A percentile compares a stretch with the other conserved stretches of the same genome.
These are phyloP conservation scores for Drosophila colorata DNA, from an alignment of 2,888 invertebrate species.

Conservation along the genomic window DNA sequence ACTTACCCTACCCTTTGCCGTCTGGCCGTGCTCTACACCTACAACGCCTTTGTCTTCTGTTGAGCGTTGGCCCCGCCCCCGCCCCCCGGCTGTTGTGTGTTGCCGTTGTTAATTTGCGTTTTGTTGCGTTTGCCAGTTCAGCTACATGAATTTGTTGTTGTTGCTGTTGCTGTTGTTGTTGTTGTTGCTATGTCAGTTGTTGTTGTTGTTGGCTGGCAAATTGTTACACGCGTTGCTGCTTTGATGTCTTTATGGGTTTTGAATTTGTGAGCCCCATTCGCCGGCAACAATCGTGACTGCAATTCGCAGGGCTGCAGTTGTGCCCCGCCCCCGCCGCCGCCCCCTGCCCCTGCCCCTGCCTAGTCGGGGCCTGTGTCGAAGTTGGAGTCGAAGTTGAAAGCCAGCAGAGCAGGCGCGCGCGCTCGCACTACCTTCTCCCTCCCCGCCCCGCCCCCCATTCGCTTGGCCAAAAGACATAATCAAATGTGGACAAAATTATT, in stretches of 20 bases:
- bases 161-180: conserved; percentile 50
- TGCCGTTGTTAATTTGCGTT: conserved; percentile 79
- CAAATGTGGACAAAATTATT: conserved; percentile 83
- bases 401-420: too few species aligned
- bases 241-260: conserved; percentile 80
- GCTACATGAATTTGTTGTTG: conserved; percentile 48
- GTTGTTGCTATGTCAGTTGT: too few species aligned
- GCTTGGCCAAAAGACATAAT: conserved; percentile 74
- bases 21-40: conserved; percentile 10
- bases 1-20: not conserved
- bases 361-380: not conserved
- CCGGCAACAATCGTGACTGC: conserved; percentile 72
- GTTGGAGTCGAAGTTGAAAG: conserved; percentile 34
- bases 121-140: conserved; percentile 72
- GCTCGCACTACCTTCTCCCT: not conserved
- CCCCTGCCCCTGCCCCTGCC: too few species aligned
- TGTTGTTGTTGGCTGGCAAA: conserved; percentile 72
- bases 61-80: not conserved
- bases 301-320: conserved; percentile 59
- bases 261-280: conserved; percentile 72
- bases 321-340: not conserved
- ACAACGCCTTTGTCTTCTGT: conserved; percentile 35
- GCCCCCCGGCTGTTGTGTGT: conserved; percentile 31
- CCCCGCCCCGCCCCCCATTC: conserved; percentile 1
- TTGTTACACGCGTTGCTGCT: conserved; percentile 80